Base-by-base conservation (phyloP, 2,797 vertebrate species). In the Eutrigla gurnardus region DNA sequence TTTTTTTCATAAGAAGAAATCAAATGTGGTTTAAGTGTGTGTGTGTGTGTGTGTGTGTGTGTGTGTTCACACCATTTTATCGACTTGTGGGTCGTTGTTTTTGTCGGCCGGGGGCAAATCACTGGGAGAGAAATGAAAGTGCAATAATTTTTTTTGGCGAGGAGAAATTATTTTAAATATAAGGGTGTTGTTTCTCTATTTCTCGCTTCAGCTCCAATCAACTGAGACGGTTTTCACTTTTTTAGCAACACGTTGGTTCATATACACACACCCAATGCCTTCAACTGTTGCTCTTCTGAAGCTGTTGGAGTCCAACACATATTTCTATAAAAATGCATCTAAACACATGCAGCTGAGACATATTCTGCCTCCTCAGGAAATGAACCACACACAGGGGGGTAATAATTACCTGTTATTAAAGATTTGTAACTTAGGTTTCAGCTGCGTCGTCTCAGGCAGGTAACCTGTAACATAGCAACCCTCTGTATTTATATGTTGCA, bases 401-500 rank as follows among this genome's bases (percentile, higher is more conserved):
- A 17, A 52, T 0, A 66, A 47, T 70, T 84, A 91, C 92, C 89
- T 90, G 55, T 40, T 42, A 37, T 42, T 76, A 47, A 85, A 81
- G 25, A 75, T 0, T 25, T 25, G 25, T 25, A 25, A 25, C 25
- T 25, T 25, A 10, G 33, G 14, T 15, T 3, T 64, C 59, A 73
- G 13, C 37, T 54, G 10, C 18, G 1, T 40, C 68, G 11, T 25
- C 3, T 52, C 1, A 14, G 90, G 89, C 25, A 2, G 39, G 73
- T 81, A 65, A 55, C 80, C 92, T 93, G 73, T 55, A 81, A 87
- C 53, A 84, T 0, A 82, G n/a, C 35, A 81, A 18, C 2, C 3
- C 8, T 67, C 15, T 35, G 46, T 25, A 42, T 70, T 68, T 3
- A 52, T 40, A 60, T 32, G 32, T 12, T 65, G 25, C n/a, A 60